Base-by-base conservation (phyloP, 1,140 invertebrate genomes). In the Chironomus tepperi region DNA sequence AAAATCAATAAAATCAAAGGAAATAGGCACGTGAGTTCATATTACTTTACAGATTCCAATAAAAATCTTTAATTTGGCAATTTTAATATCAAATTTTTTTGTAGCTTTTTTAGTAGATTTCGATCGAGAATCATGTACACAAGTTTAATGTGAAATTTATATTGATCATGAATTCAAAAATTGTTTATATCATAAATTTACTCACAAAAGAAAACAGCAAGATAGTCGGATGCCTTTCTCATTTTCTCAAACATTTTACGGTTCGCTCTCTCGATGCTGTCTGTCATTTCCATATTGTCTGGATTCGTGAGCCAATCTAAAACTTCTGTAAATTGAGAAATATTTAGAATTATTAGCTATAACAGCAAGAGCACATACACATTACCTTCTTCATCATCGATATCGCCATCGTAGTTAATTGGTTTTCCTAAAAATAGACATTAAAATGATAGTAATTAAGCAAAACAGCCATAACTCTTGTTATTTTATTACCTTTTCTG, bases 141-240 rank as follows among this genome's bases (percentile, higher is more conserved):
- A 34, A 34, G 24, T 34, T 34, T 34, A 34, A 34, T 34, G 24
- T 34, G 24, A 34, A n/a, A 34, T 34, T 34, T 34, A 34, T 34
- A 34, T 2, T 34, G 24, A 5, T 34, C 24, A 34, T 34, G 24
- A 34, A 34, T 34, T 5, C 24, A 34, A 34, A n/a, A n/a, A 34
- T 34, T 34, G 24, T 34, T 34, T 34, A 34, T 34, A 34, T 34
- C 24, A 34, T 43, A 75, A 65, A 74, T 73, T 42, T 76, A 89
- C 93, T 92, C 85, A 97, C 95, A 97, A 86, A 98, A 95, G 83
- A 96, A 94, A 64, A 96, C 94, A 7, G 94, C 94, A n/a, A 97
- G 87, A 80, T 96, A 97, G 80, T 97, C 93, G 0, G 93, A 93
- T 21, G 90, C 90, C 80, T 95, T 92, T 76, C 94, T 85, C 78